Evolutionary conservation across 2,797 vertebrate genomes (phyloP), one percentile per base, ranked within the genome.

Genomic region (Sebastes oblongus): DNA sequence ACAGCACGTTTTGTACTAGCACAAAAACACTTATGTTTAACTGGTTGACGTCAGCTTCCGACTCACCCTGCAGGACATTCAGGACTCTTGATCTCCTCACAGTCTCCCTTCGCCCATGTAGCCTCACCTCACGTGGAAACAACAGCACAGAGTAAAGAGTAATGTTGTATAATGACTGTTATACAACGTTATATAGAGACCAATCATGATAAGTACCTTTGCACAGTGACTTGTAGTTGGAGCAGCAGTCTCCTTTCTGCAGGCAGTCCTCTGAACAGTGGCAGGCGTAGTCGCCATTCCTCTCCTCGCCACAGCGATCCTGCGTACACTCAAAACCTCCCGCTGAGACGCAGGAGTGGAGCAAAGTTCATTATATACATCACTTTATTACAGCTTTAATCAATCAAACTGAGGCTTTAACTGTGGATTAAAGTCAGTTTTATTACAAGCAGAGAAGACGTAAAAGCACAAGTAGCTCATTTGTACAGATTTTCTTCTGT

Each of bases 211-310:
- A 0, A 2, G 9, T 50, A 98, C 98, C 98, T 96, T 95, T 96
- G 94, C 98, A 99, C 55, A 96, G 61, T 0, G 97, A 94, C 87
- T 96, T 98, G 91, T 98, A 99, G 92, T 99, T 99, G 80, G 97
- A 96, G 83, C 98, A 99, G 91, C 98, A 99, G 95, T 99, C 98
- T 72, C 97, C 96, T 77, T 77, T 94, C 77, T 95, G 92, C 94
- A 98, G 70, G 84, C 98, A 99, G 93, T 99, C 98, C 12, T 97
- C 97, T 0, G 98, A 98, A 92, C 98, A 99, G 90, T 98, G 97
- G 82, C 98, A 99, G 55, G 98, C 97, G 29, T 96, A 93, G 10
- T 98, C 95, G 13, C 96, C 96, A 18, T 96, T 96, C 80, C 98
- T 95, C 66, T 91, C 88, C 93, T 99, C 98, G 50, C 97, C 97